A percentile compares a stretch with the other conserved stretches of the same genome.
phyloP scores from a whole-genome alignment of 2,113 vertebrate genomes.

The Quiscalus mexicanus region DNA sequence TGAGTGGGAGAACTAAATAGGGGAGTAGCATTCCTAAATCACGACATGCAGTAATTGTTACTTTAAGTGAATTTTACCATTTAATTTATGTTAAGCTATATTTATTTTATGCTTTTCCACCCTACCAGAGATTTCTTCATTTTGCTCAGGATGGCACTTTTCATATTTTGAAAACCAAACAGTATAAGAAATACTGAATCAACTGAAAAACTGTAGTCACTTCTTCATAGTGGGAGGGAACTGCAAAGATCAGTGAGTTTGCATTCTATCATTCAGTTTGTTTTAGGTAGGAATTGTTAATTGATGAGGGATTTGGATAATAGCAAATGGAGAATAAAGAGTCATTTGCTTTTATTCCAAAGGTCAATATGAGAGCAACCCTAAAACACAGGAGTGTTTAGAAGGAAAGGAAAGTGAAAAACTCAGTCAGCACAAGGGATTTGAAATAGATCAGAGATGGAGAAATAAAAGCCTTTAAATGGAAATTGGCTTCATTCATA shows the following conservation, averaged over 20 bases:
- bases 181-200: background rate
- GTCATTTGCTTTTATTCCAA: background rate
- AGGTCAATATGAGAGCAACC: background rate
- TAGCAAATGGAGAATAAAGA: background rate
- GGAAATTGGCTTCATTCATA: background rate
- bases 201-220: background rate
- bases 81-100: background rate
- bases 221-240: background rate
- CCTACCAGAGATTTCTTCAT: background rate
- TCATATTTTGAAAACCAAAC: background rate
- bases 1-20: background rate
- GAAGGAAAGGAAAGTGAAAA: background rate
- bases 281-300: background rate
- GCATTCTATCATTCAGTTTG: background rate
- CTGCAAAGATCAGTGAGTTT: background rate
- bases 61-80: background rate
- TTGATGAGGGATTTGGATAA: background rate
- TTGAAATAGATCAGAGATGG: background rate
- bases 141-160: background rate
- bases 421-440: background rate
- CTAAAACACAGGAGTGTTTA: background rate
- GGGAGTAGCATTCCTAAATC: background rate
- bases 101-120: background rate
- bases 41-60: accelerated
- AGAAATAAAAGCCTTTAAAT: background rate